phyloP scores from a whole-genome alignment of 2,113 vertebrate genomes.

The Prinia subflava region DNA sequence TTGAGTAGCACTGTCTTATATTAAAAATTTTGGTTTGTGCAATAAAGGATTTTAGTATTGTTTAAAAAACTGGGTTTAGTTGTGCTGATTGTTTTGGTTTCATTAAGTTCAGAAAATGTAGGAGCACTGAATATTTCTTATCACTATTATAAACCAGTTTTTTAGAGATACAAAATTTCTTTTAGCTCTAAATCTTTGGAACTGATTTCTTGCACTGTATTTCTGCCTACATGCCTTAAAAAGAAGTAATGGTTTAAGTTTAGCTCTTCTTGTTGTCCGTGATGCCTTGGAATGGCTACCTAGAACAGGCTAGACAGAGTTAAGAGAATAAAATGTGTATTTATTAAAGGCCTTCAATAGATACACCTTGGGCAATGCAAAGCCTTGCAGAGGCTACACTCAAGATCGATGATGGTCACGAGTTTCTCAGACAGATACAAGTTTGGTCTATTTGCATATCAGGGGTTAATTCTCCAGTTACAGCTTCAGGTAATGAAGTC shows the following conservation, averaged over 20 bases:
- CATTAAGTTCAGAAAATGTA: neutral
- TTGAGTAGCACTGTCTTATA: neutral
- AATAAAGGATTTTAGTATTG: neutral
- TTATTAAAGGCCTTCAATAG: neutral
- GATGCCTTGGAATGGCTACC: neutral
- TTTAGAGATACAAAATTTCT: neutral
- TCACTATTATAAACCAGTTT: neutral
- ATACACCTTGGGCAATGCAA: neutral
- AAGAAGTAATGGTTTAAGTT: neutral
- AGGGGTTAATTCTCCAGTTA: neutral
- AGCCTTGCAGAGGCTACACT: neutral
- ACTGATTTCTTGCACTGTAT: neutral
- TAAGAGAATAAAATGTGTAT: neutral
- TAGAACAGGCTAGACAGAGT: neutral
- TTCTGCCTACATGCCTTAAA: neutral
- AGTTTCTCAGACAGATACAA: neutral
- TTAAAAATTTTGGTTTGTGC: neutral
- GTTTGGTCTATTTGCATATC: neutral
- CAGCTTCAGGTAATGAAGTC: neutral
- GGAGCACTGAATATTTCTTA: neutral
- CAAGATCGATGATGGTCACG: fast-evolving
- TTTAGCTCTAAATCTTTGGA: neutral
- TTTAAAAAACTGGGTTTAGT: neutral
- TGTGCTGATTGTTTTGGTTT: neutral
- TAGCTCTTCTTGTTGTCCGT: neutral